Base-by-base conservation (phyloP, 1,140 invertebrate genomes). In the Meloidogyne exigua region DNA sequence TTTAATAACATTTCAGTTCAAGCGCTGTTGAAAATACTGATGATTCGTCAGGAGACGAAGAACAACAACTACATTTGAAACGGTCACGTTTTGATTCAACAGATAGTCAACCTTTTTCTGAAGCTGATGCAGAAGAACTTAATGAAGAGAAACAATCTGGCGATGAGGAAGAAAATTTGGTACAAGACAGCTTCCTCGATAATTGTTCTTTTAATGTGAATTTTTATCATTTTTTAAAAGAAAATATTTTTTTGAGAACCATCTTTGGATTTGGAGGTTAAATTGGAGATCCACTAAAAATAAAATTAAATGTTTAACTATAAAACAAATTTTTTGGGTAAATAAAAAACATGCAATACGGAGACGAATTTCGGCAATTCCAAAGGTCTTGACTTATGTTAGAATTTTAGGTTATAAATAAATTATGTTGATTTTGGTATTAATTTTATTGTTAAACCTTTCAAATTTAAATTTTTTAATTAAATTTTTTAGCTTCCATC, bases 41-140 rank as follows among this genome's bases (percentile, higher is more conserved):
- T 7, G 49, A 57, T n/a, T 57, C 49, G 7, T 57, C 49, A n/a
- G 49, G 49, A 7, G 49, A 57, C 5, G 49, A 57, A 57, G 49
- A 57, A 57, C 49, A 57, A 57, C 49, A 57, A 57, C 18, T 57
- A 57, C 49, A 57, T 57, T 57, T 57, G 21, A 57, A 57, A 57
- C 49, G 49, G n/a, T 57, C 13, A 57, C 15, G 49, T n/a, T 57
- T 57, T 57, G 49, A 57, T 57, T 57, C 49, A 57, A 7, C 18
- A 57, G n/a, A 57, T 57, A 57, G 49, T n/a, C 49, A n/a, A 57
- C n/a, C n/a, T 57, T n/a, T 57, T 57, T 57, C n/a, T 57, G 49
- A 57, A 57, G n/a, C 49, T 57, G 49, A 57, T 57, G 44, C 18
- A 49, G 18, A 49, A 3, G 42, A 49, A 49, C 15, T 18, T 49